Percentiles rank a stretch among this genome's conserved stretches.
phyloP scores from a whole-genome alignment of 2,888 invertebrate genomes.

The Lasioglossum zephyrum region DNA sequence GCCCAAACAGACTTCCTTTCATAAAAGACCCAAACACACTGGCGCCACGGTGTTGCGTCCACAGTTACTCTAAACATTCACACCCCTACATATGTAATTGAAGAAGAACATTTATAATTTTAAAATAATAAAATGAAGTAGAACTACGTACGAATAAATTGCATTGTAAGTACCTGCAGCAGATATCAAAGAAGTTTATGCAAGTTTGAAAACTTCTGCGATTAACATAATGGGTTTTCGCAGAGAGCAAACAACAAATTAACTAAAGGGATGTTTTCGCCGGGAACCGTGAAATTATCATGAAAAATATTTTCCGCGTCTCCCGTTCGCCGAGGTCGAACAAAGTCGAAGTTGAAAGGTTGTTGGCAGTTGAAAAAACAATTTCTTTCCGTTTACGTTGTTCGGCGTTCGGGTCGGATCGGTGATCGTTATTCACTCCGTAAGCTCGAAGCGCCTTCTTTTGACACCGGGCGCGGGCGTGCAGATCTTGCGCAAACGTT shows the following conservation, averaged over 20 bases:
- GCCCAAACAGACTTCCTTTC: too few species aligned
- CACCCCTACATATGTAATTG: too few species aligned
- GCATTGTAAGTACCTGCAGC: too few species aligned
- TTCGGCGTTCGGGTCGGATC: neutral
- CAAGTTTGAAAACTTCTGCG: neutral
- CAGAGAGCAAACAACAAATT: neutral
- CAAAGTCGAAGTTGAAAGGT: neutral
- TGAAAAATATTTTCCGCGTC: neutral
- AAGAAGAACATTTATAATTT: too few species aligned
- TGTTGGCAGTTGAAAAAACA: neutral
- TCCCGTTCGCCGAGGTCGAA: neutral
- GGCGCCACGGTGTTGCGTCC: too few species aligned
- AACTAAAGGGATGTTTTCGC: neutral
- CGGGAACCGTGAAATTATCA: neutral
- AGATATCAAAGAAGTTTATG: neutral
- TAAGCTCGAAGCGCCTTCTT: neutral
- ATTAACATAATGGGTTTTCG: neutral
- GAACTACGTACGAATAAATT: too few species aligned
- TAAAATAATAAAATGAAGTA: too few species aligned
- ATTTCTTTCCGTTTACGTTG: neutral
- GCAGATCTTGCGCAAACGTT: slow-evolving; percentile 16
- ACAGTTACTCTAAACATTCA: too few species aligned
- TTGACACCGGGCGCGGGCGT: neutral
- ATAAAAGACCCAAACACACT: too few species aligned
- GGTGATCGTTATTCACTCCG: neutral